phyloP scores from a whole-genome alignment of 2,888 invertebrate species.

The Meghimatium bilineatum region DNA sequence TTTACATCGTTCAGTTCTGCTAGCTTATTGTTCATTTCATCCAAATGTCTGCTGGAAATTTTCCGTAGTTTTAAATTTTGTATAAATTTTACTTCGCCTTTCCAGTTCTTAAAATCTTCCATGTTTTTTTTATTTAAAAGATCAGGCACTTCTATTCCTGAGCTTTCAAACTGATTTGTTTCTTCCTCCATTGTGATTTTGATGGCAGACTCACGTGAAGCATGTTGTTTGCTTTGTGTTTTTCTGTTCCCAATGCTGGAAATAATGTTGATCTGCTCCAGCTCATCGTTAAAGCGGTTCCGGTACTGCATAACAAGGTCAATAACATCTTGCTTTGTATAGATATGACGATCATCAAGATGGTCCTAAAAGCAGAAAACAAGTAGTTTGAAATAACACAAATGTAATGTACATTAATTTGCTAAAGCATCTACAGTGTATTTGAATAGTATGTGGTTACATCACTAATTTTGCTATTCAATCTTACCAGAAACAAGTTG shows the following conservation, averaged over 20 bases:
- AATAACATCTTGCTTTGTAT: constrained; percentile 81
- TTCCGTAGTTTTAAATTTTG: constrained; percentile 66
- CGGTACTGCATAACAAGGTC: constrained; percentile 78
- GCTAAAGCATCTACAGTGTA: not conserved
- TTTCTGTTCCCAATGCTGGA: constrained; percentile 87
- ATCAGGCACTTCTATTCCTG: constrained; percentile 89
- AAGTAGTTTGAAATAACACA: not conserved
- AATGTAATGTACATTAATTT: not conserved
- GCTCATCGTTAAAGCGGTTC: constrained; percentile 85
- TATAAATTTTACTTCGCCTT: constrained; percentile 63
- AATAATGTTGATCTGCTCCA: constrained; percentile 87
- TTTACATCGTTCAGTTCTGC: not conserved
- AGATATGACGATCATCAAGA: constrained; percentile 79
- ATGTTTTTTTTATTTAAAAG: constrained; percentile 82
- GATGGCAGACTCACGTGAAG: constrained; percentile 87
- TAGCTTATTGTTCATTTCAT: constrained; percentile 11
- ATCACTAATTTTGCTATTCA: no score
- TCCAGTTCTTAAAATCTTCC: constrained; percentile 79
- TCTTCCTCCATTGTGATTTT: constrained; percentile 87
- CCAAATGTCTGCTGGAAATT: constrained; percentile 57
- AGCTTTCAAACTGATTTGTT: constrained; percentile 84
- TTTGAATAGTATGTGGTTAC: no score
- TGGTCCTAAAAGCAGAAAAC: constrained; percentile 42
- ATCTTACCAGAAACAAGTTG: no score
- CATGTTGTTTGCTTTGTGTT: constrained; percentile 84